Evolutionary conservation across 1,140 invertebrate species (phyloP), one percentile per base, ranked within the genome.

Genomic region (Varroa destructor): DNA sequence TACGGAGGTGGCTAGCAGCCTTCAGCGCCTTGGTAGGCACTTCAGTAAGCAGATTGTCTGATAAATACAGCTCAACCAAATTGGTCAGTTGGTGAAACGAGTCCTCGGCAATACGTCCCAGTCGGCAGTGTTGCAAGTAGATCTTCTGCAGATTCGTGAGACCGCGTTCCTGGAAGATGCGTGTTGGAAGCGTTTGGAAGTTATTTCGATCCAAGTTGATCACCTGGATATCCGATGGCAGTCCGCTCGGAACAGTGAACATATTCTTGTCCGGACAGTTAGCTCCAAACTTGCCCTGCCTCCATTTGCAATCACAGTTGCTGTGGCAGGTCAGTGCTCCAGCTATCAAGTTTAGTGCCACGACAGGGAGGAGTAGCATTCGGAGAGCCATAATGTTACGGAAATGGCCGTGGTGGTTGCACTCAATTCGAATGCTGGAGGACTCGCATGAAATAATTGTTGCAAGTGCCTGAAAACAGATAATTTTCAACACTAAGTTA

Each of bases 221-320:
- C 73, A 94, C 90, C 83, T 94, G 91, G 6, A 90, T 93, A 75
- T 87, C 89, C 4, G 87, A 84, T 79, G 91, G 88, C 70, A 93
- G 86, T 73, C 85, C 85, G 72, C 87, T 85, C 0, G 91, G 91
- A 73, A 94, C 86, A 55, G 85, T 86, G 74, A 88, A 89, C 64
- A 93, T 83, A 46, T 84, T 85, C 25, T 88, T 85, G 79, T 90
- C 86, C 72, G 86, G 84, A 80, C 91, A 94, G 80, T 92, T 90
- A 1, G 91, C 90, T 73, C 88, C 89, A 77, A 91, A 86, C 78
- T 93, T 93, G 1, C 90, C 91, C 76, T 87, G 86, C 79, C 91
- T 93, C 91, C 91, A 93, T 77, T 90, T 92, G 81, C 91, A 93
- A 14, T 84, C 82, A 79, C 91, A 93, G 56, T 84, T 83, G 1